A percentile compares a stretch with the other conserved stretches of the same genome.
Conservation (phyloP, 2,888 invertebrate species). For the Masnerella sp. region DNA sequence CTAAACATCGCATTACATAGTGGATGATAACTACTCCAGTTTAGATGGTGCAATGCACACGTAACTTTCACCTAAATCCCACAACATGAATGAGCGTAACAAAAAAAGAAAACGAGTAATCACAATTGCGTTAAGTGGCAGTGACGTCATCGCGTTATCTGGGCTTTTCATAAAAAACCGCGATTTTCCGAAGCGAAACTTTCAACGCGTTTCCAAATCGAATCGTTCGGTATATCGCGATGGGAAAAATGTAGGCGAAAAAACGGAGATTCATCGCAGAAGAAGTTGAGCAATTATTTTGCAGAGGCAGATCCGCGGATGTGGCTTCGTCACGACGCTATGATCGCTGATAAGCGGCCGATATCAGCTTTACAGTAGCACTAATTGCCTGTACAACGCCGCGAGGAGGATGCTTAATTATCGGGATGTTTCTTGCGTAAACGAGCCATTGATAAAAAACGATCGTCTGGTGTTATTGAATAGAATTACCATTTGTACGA, state of each 20-base stretch:
- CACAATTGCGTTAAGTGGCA: conserved; percentile 9
- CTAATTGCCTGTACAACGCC: conserved; percentile 53
- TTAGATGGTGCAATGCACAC: conserved; percentile 41
- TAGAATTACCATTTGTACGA: conserved; percentile 14
- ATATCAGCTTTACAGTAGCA: conserved; percentile 46
- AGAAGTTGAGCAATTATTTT: conserved; percentile 24
- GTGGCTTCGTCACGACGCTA: conserved; percentile 29
- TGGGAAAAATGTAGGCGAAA: too few relatives aligned
- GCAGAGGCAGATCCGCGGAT: conserved; percentile 3
- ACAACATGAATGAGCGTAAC: conserved; percentile 31
- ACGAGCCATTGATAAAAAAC: conserved; percentile 17
- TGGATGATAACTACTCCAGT: conserved; percentile 29
- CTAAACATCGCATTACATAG: conserved; percentile 11
- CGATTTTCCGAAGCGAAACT: too few relatives aligned
- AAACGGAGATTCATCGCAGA: too few relatives aligned
- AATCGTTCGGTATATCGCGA: conserved; percentile 4
- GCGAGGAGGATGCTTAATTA: conserved; percentile 47
- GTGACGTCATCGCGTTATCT: conserved; percentile 18
- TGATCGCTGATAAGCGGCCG: conserved; percentile 38
- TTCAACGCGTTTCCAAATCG: too few relatives aligned
- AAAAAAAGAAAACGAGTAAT: conserved; percentile 35
- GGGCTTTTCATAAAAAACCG: too few relatives aligned
- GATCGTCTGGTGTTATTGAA: conserved; percentile 20
- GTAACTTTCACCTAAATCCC: conserved; percentile 55
- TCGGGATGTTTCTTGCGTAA: conserved; percentile 28